Conservation (phyloP, 2,888 invertebrate species). For the Dicyrtoma fusca region DNA sequence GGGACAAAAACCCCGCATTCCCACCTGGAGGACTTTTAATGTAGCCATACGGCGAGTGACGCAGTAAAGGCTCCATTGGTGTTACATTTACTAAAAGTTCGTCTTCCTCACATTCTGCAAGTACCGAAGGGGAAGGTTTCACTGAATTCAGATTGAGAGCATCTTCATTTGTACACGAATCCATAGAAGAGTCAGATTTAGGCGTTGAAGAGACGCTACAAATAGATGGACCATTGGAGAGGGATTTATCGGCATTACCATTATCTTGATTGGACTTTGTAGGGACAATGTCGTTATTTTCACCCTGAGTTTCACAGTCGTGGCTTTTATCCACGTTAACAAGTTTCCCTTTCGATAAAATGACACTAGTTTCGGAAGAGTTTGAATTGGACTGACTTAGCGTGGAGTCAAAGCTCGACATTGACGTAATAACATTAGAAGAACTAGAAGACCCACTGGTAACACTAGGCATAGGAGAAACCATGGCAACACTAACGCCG, state of each 20-base stretch:
- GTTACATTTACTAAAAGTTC: conserved; percentile 75
- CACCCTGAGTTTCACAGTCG: neutral
- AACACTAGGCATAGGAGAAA: conserved; percentile 72
- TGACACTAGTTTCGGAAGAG: conserved; percentile 74
- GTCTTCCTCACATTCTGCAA: conserved; percentile 63
- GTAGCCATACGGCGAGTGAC: conserved; percentile 55
- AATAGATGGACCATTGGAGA: neutral
- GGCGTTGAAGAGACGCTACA: conserved; percentile 27
- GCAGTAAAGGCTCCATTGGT: conserved; percentile 79
- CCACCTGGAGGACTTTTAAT: conserved; percentile 51
- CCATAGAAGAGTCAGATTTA: conserved; percentile 25
- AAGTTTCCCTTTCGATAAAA: conserved; percentile 61
- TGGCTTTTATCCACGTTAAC: conserved; percentile 15
- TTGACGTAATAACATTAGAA: conserved; percentile 37
- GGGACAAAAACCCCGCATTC: conserved; percentile 37
- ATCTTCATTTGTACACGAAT: conserved; percentile 26
- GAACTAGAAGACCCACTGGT: conserved; percentile 36
- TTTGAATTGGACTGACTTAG: conserved; percentile 68
- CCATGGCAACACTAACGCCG: conserved; percentile 64
- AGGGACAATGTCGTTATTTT: neutral
- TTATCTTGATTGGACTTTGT: neutral
- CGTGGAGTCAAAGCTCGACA: conserved; percentile 49
- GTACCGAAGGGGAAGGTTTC: conserved; percentile 13
- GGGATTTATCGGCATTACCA: neutral
- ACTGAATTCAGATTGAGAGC: conserved; percentile 22